Evolutionary conservation across 2,888 invertebrate species (phyloP).

Genomic region (Temnothorax ravouxi): DNA sequence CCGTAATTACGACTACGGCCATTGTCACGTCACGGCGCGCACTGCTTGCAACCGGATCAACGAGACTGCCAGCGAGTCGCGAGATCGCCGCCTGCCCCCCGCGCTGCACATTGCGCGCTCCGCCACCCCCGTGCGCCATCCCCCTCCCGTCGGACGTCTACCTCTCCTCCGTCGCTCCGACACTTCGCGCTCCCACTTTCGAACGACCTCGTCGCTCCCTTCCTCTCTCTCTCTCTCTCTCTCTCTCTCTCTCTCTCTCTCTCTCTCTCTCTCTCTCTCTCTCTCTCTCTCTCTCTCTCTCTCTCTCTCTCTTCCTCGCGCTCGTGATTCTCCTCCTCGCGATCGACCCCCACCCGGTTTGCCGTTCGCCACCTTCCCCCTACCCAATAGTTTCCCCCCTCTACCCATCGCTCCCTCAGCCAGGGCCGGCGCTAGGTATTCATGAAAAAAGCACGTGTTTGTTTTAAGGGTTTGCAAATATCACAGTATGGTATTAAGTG

Average conservation of each 20-base stretch:
- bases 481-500: not conserved
- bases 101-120: conserved; percentile 65
- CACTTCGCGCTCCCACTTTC: conserved; percentile 16
- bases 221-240: no score
- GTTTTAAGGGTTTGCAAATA: not conserved
- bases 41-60: conserved; percentile 77
- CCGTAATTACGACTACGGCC: conserved; percentile 78
- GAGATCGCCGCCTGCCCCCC: conserved; percentile 71
- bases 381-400: conserved; percentile 51
- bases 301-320: not conserved
- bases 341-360: conserved; percentile 3
- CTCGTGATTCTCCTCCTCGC: not conserved
- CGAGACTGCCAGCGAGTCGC: conserved; percentile 77
- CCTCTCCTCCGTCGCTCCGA: conserved; percentile 19
- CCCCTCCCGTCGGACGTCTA: conserved; percentile 36
- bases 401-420: conserved; percentile 42
- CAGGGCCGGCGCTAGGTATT: conserved; percentile 41
- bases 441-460: conserved; percentile 25
- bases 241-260: not conserved
- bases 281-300: not conserved
- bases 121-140: conserved; percentile 59
- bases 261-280: not conserved
- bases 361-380: not conserved
- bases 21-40: conserved; percentile 80
- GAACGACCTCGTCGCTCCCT: not conserved